Base-by-base conservation (phyloP, 2,888 invertebrate species). In the Busseola fusca region DNA sequence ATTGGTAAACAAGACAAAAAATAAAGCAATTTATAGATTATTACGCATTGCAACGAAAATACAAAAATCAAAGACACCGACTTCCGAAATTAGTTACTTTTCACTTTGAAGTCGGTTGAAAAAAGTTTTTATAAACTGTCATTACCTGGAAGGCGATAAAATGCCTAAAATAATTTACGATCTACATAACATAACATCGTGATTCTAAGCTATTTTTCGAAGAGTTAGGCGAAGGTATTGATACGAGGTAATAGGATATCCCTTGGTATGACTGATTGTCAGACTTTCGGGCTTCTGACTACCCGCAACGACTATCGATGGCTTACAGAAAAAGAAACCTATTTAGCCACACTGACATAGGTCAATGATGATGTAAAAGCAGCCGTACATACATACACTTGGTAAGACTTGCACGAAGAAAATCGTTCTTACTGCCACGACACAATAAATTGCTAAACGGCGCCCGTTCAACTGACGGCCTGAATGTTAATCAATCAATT, bases 101-200 rank as follows among this genome's bases (percentile, higher is more conserved):
- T n/a, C n/a, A n/a, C n/a, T n/a, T n/a, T n/a, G n/a, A n/a, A n/a
- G n/a, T n/a, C n/a, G n/a, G n/a, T n/a, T n/a, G n/a, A n/a, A n/a
- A n/a, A n/a, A n/a, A n/a, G n/a, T n/a, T n/a, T n/a, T n/a, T 69
- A 69, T 60, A 64, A 57, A 42, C 57, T 69, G 67, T 67, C 37
- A 66, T 56, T 69, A 60, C 66, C 21, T 54, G n/a, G 42, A 56
- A 81, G 37, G 50, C 63, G 30, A 76, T 64, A 50, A 65, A 81
- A 69, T 48, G 42, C 78, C 52, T 62, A 48, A 77, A 77, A 77
- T 81, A 54, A 77, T 77, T 69, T 60, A 76, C 42, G 25, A 16
- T 48, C n/a, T 18, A 45, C 42, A 1, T 21, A 48, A 48, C 48
- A 18, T 45, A 48, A 48, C 21, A 48, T 48, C 10, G 9, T 0